Percentiles rank a stretch among this genome's conserved stretches.
phyloP scores from a whole-genome alignment of 2,888 invertebrate genomes.

The Netelia virgata region DNA sequence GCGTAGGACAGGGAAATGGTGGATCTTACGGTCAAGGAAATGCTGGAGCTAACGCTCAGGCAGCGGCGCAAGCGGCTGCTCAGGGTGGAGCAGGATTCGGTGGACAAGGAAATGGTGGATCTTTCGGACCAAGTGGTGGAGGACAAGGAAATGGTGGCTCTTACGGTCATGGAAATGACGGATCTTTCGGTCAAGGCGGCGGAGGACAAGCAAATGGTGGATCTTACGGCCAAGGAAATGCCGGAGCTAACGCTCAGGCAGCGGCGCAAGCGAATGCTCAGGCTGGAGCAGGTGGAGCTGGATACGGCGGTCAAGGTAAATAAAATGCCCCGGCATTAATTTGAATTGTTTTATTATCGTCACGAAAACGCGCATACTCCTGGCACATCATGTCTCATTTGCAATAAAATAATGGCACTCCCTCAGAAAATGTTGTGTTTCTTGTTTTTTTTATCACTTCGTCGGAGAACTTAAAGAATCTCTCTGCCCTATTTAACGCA shows the following conservation, averaged over 20 bases:
- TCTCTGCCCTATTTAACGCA: conserved; percentile 47
- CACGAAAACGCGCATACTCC: not conserved
- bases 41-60: conserved; percentile 49
- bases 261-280: conserved; percentile 56
- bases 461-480: not conserved
- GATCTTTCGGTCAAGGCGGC: conserved; percentile 18
- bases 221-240: conserved; percentile 55
- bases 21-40: conserved; percentile 53
- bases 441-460: too few species aligned
- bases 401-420: too few species aligned
- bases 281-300: conserved; percentile 58
- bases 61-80: conserved; percentile 53
- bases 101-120: conserved; percentile 42
- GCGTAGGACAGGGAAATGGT: conserved; percentile 54
- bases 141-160: conserved; percentile 30
- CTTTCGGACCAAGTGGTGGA: conserved; percentile 17
- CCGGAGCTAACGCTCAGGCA: conserved; percentile 51
- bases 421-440: not conserved
- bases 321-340: not conserved
- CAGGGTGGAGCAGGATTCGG: conserved; percentile 58
- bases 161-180: conserved; percentile 7
- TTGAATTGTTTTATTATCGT: not conserved
- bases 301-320: conserved; percentile 57
- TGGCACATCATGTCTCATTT: too few species aligned
- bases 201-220: conserved; percentile 54